phyloP scores from a whole-genome alignment of 2,113 vertebrate genomes.

The Scatophagus argus region DNA sequence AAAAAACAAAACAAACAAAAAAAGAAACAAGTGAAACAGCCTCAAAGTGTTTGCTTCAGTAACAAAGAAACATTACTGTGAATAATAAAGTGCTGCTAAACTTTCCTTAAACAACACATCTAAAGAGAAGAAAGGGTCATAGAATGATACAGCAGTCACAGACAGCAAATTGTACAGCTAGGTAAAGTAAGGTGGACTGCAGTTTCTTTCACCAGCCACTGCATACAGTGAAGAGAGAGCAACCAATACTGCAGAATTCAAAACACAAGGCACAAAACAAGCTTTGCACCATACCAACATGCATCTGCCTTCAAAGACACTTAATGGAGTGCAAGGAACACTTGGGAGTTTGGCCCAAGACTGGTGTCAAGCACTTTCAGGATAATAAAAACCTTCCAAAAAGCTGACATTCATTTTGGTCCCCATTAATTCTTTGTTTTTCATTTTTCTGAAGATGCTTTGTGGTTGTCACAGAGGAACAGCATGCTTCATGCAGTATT shows the following conservation, averaged over 20 bases:
- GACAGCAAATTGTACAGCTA: conserved; percentile 25
- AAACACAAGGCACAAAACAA: neutral
- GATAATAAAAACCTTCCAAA: neutral
- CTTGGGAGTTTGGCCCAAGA: conserved; percentile 11
- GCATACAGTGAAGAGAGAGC: conserved; percentile 6
- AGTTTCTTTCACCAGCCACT: neutral
- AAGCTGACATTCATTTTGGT: conserved; percentile 56
- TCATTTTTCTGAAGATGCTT: conserved; percentile 8
- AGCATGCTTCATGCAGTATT: neutral
- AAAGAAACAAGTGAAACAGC: neutral
- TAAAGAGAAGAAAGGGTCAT: conserved; percentile 18
- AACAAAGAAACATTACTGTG: conserved; percentile 39
- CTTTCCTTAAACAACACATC: conserved; percentile 36
- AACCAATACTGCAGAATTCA: conserved; percentile 29
- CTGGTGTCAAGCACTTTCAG: conserved; percentile 1
- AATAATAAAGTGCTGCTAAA: conserved; percentile 78
- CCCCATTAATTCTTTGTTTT: conserved; percentile 17
- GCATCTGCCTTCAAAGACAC: neutral
- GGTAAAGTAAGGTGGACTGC: neutral
- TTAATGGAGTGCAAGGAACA: neutral
- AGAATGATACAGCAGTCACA: conserved; percentile 68
- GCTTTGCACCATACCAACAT: neutral
- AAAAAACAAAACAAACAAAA: conserved; percentile 15
- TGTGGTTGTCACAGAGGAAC: neutral
- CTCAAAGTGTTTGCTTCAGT: conserved; percentile 8